These are phyloP conservation scores for Choristoneura fumiferana DNA, from an alignment of 1,140 invertebrate species.

Conservation along the genomic window DNA sequence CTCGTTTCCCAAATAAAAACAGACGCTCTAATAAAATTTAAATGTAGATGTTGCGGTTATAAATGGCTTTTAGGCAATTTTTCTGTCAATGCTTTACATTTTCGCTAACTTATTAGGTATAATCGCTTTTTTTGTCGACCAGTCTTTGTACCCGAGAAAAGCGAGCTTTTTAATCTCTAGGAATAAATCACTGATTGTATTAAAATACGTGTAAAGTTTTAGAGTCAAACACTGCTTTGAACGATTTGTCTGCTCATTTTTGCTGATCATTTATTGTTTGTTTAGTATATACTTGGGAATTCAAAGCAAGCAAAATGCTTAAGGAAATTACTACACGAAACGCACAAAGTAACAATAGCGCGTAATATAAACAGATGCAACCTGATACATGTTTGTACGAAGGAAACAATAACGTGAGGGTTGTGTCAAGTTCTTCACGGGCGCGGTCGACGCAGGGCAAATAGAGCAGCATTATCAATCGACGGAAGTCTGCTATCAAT, in stretches of 20 bases:
- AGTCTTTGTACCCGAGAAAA: neutral
- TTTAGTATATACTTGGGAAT: too few species aligned
- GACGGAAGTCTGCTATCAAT: conserved; percentile 69
- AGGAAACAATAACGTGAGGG: conserved; percentile 27
- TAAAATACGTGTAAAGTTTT: too few species aligned
- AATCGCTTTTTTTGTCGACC: conserved; percentile 14
- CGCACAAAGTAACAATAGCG: too few species aligned
- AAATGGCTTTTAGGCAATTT: conserved; percentile 8
- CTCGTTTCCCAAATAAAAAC: neutral
- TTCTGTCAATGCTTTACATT: conserved; percentile 6
- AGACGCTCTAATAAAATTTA: conserved; percentile 8
- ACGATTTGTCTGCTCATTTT: too few species aligned
- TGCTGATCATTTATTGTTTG: too few species aligned
- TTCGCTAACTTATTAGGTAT: conserved; percentile 2
- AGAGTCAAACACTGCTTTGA: too few species aligned
- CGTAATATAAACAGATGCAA: conserved; percentile 33
- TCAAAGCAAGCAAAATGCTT: too few species aligned
- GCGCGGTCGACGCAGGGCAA: conserved; percentile 18
- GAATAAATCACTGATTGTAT: too few species aligned
- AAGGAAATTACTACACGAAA: too few species aligned
- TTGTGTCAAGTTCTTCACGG: conserved; percentile 4
- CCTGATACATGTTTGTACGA: conserved; percentile 24
- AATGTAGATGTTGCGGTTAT: conserved; percentile 13
- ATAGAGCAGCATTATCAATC: conserved; percentile 46
- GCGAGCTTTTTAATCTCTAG: neutral